Evolutionary conservation across 2,113 vertebrate genomes (phyloP).

Genomic region (Verasper variegatus): DNA sequence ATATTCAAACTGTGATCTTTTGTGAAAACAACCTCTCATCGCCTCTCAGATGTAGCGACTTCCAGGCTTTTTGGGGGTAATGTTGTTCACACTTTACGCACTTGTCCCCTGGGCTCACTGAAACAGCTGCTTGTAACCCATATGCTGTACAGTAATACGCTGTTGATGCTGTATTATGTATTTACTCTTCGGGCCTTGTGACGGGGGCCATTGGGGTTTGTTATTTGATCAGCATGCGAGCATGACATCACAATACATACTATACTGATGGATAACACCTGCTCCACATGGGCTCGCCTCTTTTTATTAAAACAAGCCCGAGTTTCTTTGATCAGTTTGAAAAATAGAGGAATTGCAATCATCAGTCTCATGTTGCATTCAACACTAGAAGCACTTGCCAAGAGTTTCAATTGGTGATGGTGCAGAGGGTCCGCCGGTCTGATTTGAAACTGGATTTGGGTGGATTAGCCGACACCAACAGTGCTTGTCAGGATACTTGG

Average conservation of each 20-base stretch:
- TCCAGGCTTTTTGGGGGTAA: constrained; percentile 30
- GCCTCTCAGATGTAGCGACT: constrained; percentile 25
- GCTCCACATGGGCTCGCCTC: constrained; percentile 31
- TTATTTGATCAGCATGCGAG: constrained; percentile 65
- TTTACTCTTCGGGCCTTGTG: constrained; percentile 51
- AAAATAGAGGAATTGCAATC: constrained; percentile 36
- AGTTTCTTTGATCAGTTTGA: constrained; percentile 52
- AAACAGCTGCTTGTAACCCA: constrained; percentile 64
- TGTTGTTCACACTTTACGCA: constrained; percentile 25
- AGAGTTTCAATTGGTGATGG: constrained; percentile 44
- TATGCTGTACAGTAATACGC: constrained; percentile 47
- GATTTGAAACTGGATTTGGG: constrained; percentile 70
- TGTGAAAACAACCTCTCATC: constrained; percentile 25
- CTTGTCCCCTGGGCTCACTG: constrained; percentile 37
- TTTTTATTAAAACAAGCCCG: constrained; percentile 19
- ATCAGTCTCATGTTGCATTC: constrained; percentile 35
- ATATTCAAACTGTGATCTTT: constrained; percentile 1
- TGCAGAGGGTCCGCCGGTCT: constrained; percentile 47
- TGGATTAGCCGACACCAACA: constrained; percentile 62
- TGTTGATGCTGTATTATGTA: constrained; percentile 66
- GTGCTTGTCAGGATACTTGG: constrained; percentile 61
- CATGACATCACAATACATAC: constrained; percentile 16
- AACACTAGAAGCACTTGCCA: constrained; percentile 15
- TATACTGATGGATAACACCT: constrained; percentile 62
- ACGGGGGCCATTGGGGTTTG: constrained; percentile 27